A percentile compares a stretch with the other conserved stretches of the same genome.
Conservation (phyloP, 2,113 vertebrate species). For the Euleptes europaea region DNA sequence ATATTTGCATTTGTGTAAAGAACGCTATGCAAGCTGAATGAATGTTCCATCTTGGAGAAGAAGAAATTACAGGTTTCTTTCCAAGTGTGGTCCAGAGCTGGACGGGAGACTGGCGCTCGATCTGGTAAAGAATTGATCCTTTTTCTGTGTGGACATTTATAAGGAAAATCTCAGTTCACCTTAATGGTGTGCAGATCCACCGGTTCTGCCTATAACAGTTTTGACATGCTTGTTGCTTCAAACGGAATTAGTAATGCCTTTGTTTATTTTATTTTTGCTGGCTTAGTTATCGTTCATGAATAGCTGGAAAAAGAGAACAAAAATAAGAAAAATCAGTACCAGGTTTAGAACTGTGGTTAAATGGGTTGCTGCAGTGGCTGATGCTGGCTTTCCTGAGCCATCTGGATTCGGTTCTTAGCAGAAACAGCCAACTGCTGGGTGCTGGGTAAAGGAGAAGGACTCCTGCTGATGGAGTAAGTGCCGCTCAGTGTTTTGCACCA, state of each 20-base stretch:
- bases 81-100: slow-evolving; percentile 1
- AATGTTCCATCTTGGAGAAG: neutral
- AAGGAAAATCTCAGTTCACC: neutral
- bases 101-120: neutral
- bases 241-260: slow-evolving; percentile 28
- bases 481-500: neutral
- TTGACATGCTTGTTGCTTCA: neutral
- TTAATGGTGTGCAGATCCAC: neutral
- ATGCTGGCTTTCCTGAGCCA: neutral
- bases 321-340: neutral
- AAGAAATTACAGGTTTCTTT: neutral
- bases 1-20: neutral
- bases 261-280: slow-evolving; percentile 1
- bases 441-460: neutral
- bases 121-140: slow-evolving; percentile 33
- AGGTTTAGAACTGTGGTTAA: neutral
- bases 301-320: neutral
- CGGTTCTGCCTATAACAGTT: neutral
- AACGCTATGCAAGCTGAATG: slow-evolving; percentile 32
- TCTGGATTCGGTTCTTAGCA: neutral
- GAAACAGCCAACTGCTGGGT: neutral
- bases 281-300: neutral
- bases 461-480: too few species aligned
- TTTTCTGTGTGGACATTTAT: neutral
- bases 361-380: neutral